A percentile compares a stretch with the other conserved stretches of the same genome.
Evolutionary conservation across 1,140 invertebrate genomes (phyloP).

Genomic region (Bombus soroeensis): DNA sequence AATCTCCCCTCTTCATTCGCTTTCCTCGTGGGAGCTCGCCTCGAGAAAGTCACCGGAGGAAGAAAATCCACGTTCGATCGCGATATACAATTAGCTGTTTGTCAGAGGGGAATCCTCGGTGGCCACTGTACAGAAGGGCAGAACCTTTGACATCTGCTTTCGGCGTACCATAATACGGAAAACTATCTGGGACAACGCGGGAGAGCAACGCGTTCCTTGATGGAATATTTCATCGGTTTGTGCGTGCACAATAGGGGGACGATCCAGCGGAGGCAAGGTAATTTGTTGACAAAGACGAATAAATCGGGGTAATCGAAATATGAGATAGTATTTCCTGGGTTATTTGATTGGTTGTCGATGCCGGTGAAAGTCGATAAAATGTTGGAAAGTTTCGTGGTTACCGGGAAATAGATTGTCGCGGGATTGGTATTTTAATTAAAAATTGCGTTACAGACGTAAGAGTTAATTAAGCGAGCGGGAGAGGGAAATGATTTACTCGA

Average conservation of each 20-base stretch:
- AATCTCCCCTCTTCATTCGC: background rate
- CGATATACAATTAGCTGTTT: slow-evolving; percentile 46
- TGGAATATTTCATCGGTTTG: slow-evolving; percentile 13
- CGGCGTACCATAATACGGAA: background rate
- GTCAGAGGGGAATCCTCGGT: slow-evolving; percentile 11
- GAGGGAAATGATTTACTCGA: background rate
- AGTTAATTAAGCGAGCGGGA: background rate
- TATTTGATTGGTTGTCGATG: background rate
- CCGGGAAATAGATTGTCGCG: background rate
- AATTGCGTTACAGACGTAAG: background rate
- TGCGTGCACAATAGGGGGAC: slow-evolving; percentile 2
- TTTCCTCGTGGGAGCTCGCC: background rate
- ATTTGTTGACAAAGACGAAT: slow-evolving; percentile 31
- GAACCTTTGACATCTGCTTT: slow-evolving; percentile 44
- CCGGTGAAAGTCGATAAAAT: background rate
- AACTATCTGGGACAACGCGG: background rate
- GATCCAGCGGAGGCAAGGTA: background rate
- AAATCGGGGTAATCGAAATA: slow-evolving; percentile 13
- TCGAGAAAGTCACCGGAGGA: background rate
- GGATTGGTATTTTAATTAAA: background rate
- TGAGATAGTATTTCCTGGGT: background rate
- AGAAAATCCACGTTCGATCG: slow-evolving; percentile 33
- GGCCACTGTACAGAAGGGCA: background rate
- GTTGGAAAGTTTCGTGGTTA: background rate
- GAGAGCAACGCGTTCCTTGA: background rate